Evolutionary conservation across 1,140 invertebrate genomes (phyloP), one percentile per base, ranked within the genome.

Genomic region (Pseudachorutes palmiensis): DNA sequence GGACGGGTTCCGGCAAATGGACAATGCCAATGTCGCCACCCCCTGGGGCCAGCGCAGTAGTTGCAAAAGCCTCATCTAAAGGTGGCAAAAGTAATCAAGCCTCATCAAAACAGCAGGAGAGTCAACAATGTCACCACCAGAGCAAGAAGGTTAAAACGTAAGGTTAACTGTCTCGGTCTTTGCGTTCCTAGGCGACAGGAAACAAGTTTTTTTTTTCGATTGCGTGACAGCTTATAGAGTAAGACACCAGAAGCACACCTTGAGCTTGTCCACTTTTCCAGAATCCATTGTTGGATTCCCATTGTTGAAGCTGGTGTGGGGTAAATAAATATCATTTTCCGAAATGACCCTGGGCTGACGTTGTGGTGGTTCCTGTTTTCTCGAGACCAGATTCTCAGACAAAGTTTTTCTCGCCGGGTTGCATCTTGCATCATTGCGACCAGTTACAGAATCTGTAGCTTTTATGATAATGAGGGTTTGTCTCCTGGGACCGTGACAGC

Each of bases 101-200:
- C 9, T 55, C 51, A 55, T 55, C 51, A 55, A 55, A 55, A 55
- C 51, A 55, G 51, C 51, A 55, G 51, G 51, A 24, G 24, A 55
- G 24, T 55, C 9, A 55, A 55, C 14, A 14, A 55, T 55, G 51
- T 55, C 51, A 55, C 51, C 51, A 3, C 24, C 51, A 26, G 12
- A 45, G 36, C 36, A 45, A 12, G 9, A 55, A 55, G 51, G 9
- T 55, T 22, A 55, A 55, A 5, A 14, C 51, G 51, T 55, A 55
- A 55, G 36, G 19, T 55, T 55, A 14, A 5, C 24, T 55, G 9
- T 55, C 5, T 55, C 24, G 24, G 51, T 55, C 9, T 14, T 55
- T 55, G 24, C 36, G 9, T 45, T 45, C 36, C 36, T n/a, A n/a
- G n/a, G n/a, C n/a, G n/a, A n/a, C n/a, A n/a, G n/a, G 36, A 41